Evolutionary conservation across 1,140 invertebrate genomes (phyloP).

Genomic region (Temnothorax curvispinosus): DNA sequence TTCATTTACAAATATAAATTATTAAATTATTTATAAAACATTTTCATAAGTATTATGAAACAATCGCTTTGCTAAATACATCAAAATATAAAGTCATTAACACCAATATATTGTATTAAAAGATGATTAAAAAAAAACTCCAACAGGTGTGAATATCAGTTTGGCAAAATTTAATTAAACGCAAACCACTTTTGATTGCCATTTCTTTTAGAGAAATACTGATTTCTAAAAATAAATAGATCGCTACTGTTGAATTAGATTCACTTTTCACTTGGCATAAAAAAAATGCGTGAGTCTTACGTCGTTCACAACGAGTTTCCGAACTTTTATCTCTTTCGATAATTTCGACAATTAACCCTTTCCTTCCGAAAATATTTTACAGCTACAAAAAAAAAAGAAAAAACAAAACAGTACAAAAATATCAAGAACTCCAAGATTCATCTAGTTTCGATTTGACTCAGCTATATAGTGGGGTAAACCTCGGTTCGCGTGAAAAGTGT

Average conservation of each 20-base stretch:
- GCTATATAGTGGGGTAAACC: no score
- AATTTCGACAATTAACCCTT: neutral
- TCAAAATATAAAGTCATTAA: neutral
- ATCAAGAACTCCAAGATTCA: no score
- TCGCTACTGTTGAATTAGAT: neutral
- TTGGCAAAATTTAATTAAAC: neutral
- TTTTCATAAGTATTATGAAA: neutral
- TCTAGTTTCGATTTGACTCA: no score
- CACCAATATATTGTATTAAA: neutral
- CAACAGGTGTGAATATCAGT: neutral
- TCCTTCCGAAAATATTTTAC: no score
- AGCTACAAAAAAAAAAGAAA: no score
- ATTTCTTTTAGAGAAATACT: neutral
- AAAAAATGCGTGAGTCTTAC: no score
- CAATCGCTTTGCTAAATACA: neutral
- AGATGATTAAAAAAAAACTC: neutral
- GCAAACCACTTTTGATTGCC: neutral
- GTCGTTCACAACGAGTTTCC: neutral
- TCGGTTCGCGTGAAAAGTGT: no score
- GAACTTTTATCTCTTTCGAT: neutral
- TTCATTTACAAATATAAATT: constrained; percentile 29
- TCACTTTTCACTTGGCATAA: neutral
- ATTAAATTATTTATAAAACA: neutral
- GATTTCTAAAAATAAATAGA: neutral
- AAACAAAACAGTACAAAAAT: no score